Conservation (phyloP, 2,113 vertebrate genomes). For the Triplophysa rosa region DNA sequence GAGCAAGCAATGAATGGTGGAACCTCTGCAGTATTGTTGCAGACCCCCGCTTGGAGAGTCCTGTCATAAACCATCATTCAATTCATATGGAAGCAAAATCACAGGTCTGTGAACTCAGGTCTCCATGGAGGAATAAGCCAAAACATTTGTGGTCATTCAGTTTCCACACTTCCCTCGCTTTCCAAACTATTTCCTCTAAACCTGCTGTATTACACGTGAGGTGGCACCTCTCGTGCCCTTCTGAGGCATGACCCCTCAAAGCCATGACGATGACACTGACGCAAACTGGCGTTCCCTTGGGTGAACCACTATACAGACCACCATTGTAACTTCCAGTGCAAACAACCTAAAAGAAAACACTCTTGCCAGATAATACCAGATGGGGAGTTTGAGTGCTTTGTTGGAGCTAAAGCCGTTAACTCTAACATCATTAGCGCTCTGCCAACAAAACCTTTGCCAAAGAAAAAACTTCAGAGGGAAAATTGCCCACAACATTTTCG, state of each 20-base stretch:
- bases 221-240: slow-evolving; percentile 4
- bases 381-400: slow-evolving; percentile 37
- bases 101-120: background rate
- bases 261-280: slow-evolving; percentile 46
- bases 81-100: slow-evolving; percentile 11
- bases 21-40: too few relatives aligned
- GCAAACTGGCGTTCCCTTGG: slow-evolving; percentile 29
- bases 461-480: slow-evolving; percentile 18
- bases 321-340: slow-evolving; percentile 30
- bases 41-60: too few relatives aligned
- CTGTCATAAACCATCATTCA: background rate
- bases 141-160: slow-evolving; percentile 13
- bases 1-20: too few relatives aligned
- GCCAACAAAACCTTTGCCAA: slow-evolving; percentile 24
- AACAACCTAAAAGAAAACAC: slow-evolving; percentile 32
- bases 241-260: slow-evolving; percentile 23
- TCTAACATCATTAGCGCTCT: slow-evolving; percentile 35
- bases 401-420: slow-evolving; percentile 14
- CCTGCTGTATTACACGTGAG: slow-evolving; percentile 7
- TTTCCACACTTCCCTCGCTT: background rate
- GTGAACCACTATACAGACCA: slow-evolving; percentile 45
- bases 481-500: slow-evolving; percentile 21
- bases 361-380: slow-evolving; percentile 29
- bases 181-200: slow-evolving; percentile 22
- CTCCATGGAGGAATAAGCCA: slow-evolving; percentile 29